Base-by-base conservation (phyloP, 1,140 invertebrate species). In the Dendrolimus punctatus region DNA sequence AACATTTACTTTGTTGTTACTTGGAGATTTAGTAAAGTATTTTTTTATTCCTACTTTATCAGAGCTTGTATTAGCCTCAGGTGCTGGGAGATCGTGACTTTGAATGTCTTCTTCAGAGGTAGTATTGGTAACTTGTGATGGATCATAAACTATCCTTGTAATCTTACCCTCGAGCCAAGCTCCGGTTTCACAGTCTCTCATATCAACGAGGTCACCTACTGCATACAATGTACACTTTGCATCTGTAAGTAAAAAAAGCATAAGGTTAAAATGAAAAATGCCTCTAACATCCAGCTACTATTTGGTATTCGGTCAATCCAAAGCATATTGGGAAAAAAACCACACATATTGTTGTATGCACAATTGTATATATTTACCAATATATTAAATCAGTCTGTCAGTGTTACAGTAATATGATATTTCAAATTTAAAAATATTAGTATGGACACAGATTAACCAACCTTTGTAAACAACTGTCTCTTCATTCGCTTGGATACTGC, bases 131-230 rank as follows among this genome's bases (percentile, higher is more conserved):
- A 23, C 23, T 23, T 8, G 8, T 37, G 69, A 42, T 44, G 76
- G 73, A 46, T 78, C 63, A 8, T 66, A 41, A 5, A 85, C 76
- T 55, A 87, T 85, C 53, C 73, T 72, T 5, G 85, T 44, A 59
- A 92, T 89, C 68, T 87, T 88, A 0, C 88, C 91, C 74, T 93
- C 92, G 68, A 90, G 90, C 92, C 92, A 93, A n/a, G 90, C 88
- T 10, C 91, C 90, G 44, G 78, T 66, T 49, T 83, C 80, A 64
- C 90, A 87, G 55, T 89, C 87, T 58, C 64, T 77, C 37, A 90
- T 90, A 85, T 96, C 95, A 57, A 96, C 78, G 3, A 91, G 78
- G 80, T 96, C 94, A 40, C 91, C 93, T 59, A 93, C 63, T 74
- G 85, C 79, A 68, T 91, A 93, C 69, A 89, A 90, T 49, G 76